Evolutionary conservation across 2,113 vertebrate species (phyloP), one percentile per base, ranked within the genome.

Genomic region (Cavia porcellus): DNA sequence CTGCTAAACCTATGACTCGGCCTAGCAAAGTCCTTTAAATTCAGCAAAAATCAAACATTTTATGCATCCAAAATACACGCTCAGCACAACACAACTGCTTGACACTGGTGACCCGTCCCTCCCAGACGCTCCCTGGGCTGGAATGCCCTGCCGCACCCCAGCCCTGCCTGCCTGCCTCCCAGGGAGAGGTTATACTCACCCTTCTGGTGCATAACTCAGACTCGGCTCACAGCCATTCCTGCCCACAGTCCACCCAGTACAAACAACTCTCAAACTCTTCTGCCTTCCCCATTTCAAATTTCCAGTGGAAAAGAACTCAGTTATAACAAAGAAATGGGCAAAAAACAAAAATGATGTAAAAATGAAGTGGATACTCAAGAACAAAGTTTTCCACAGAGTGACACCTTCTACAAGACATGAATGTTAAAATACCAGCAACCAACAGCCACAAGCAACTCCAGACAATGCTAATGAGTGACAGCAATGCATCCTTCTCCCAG

Each of bases 341-440:
- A 81, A 88, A 96, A 89, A 88, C n/a, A 79, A 96, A 25, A 20
- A 81, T 24, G n/a, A 77, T 79, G 45, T 20, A 74, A 90, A 92
- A 95, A 59, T 14, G 61, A 94, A 85, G 50, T 14, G 7, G 59
- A 68, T 79, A 66, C 1, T 22, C 55, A 90, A 92, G 57, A 87
- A 83, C 52, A 90, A 92, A 92, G 82, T 15, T 55, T 45, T 55
- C 45, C 11, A 84, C 55, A 47, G 28, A 62, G 52, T 35, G 66
- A 81, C 45, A 74, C 10, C 52, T 86, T 88, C 82, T 22, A 74
- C 13, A 52, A 85, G 62, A 14, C 42, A 66, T 1, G 64, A 28
- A 72, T 62, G 75, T 93, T 75, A 66, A 64, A 57, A 47, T 32
- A 52, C 52, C 55, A 89, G 59, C 28, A 77, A 82, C 1, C 8